phyloP scores from a whole-genome alignment of 1,140 invertebrate species.

The Scaptomyza hsui region DNA sequence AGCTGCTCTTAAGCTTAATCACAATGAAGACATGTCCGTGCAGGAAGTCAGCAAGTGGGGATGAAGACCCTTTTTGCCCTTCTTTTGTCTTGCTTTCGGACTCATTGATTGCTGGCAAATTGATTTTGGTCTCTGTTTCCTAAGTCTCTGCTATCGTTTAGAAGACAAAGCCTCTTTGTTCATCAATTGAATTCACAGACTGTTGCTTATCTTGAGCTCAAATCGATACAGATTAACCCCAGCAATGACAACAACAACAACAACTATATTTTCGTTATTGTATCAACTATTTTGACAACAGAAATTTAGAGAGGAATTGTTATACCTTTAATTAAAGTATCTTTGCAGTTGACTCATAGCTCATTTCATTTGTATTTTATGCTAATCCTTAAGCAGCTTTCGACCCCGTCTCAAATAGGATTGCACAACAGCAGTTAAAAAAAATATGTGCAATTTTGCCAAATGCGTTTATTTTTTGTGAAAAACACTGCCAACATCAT shows the following conservation, averaged over 20 bases:
- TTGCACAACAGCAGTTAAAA: slow-evolving; percentile 43
- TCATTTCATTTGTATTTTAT: background rate
- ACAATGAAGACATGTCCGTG: slow-evolving; percentile 47
- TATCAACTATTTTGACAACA: background rate
- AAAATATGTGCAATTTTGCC: slow-evolving; percentile 35
- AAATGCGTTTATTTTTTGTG: slow-evolving; percentile 40
- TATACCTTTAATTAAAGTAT: no score
- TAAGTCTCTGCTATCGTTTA: background rate
- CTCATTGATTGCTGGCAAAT: slow-evolving; percentile 52
- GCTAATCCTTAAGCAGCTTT: background rate
- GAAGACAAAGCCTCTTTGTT: slow-evolving; percentile 38
- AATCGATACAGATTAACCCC: slow-evolving; percentile 36
- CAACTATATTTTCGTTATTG: background rate
- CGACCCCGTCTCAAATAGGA: no score
- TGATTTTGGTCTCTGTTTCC: slow-evolving; percentile 45
- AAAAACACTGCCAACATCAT: slow-evolving; percentile 54
- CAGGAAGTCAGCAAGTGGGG: slow-evolving; percentile 7
- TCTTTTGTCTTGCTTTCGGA: background rate
- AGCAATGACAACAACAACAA: slow-evolving; percentile 5
- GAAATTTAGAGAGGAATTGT: background rate
- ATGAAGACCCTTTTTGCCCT: slow-evolving; percentile 1
- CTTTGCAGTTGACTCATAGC: background rate
- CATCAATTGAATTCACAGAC: slow-evolving; percentile 30
- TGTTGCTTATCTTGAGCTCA: slow-evolving; percentile 30
- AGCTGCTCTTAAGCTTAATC: slow-evolving; percentile 48